Conservation (phyloP, 1,140 invertebrate genomes). For the Heliconius eleuchia region DNA sequence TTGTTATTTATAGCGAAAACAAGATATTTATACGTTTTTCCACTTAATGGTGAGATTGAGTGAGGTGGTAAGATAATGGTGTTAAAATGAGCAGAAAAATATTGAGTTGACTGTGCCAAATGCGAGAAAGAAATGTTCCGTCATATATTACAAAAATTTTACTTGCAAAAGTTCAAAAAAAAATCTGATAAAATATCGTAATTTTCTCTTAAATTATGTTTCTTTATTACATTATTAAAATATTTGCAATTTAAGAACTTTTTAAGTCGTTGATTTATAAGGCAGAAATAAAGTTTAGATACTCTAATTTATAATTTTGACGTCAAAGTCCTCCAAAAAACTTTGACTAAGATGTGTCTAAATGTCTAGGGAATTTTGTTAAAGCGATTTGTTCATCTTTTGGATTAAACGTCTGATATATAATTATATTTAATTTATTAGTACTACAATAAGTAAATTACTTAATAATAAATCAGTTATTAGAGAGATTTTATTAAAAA, state of each 20-base stretch:
- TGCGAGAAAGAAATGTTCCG: no score
- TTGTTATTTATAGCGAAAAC: no score
- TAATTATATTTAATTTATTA: neutral
- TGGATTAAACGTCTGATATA: neutral
- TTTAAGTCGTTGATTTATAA: neutral
- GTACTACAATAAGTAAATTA: no score
- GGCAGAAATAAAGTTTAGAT: conserved; percentile 7
- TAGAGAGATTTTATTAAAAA: no score
- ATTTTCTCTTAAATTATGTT: neutral
- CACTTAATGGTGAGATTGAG: no score
- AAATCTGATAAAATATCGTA: neutral
- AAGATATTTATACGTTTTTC: no score
- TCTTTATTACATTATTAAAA: conserved; percentile 1
- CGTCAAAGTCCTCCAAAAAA: neutral
- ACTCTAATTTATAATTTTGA: neutral
- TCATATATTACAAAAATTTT: neutral
- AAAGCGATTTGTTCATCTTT: neutral
- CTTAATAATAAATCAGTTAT: no score
- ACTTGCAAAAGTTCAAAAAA: neutral
- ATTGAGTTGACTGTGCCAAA: no score
- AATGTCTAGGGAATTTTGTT: neutral
- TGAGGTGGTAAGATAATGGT: no score
- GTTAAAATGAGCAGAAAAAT: no score
- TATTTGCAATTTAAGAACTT: conserved; percentile 1
- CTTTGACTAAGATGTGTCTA: neutral